A percentile compares a stretch with the other conserved stretches of the same genome.
These are phyloP conservation scores for Rhyacophila evoluta DNA, from an alignment of 2,888 invertebrate species.

Conservation along the genomic window DNA sequence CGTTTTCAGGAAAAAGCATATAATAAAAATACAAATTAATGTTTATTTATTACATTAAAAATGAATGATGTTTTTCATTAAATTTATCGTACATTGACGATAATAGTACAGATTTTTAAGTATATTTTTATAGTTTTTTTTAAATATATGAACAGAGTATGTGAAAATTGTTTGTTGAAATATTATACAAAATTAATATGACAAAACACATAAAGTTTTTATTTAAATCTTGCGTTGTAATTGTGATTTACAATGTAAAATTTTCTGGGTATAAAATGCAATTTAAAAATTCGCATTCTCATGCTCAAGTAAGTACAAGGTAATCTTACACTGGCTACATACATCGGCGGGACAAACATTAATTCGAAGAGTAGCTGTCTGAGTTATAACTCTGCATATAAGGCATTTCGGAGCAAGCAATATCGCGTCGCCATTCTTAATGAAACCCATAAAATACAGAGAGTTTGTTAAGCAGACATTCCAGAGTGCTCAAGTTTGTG, in stretches of 20 bases:
- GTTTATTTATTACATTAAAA: too few relatives aligned
- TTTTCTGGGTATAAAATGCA: constrained; percentile 30
- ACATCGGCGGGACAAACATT: constrained; percentile 49
- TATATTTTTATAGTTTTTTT: too few relatives aligned
- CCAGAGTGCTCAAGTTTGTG: constrained; percentile 47
- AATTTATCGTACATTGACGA: too few relatives aligned
- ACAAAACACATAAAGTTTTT: background rate
- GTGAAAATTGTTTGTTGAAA: too few relatives aligned
- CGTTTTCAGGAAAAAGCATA: too few relatives aligned
- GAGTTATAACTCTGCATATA: constrained; percentile 53
- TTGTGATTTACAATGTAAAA: background rate
- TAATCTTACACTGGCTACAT: constrained; percentile 43
- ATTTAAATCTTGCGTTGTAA: background rate
- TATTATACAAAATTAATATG: too few relatives aligned
- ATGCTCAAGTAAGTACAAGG: constrained; percentile 30
- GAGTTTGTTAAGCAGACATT: constrained; percentile 55
- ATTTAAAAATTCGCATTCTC: constrained; percentile 49
- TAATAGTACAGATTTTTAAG: too few relatives aligned
- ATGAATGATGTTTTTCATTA: too few relatives aligned
- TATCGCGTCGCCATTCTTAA: constrained; percentile 55
- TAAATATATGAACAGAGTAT: too few relatives aligned
- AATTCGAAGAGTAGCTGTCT: constrained; percentile 52
- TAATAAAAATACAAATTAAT: too few relatives aligned
- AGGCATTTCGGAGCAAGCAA: constrained; percentile 52
- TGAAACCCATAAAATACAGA: constrained; percentile 55